Conservation (phyloP, 64 coral and sea anemone species). For the Pocillopora damicornis region DNA sequence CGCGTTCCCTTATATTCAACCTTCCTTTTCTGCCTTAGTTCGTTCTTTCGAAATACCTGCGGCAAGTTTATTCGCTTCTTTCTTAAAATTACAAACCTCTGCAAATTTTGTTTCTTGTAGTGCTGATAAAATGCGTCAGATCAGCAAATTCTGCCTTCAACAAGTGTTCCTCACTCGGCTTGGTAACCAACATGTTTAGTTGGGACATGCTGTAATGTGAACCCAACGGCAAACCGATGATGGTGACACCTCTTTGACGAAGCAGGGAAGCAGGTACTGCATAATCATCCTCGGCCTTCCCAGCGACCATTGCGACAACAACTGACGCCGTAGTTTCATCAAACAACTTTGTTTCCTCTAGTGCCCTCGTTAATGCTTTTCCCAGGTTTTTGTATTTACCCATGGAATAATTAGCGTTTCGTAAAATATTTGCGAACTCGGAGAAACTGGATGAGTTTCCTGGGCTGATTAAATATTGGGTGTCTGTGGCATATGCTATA, state of each 20-base stretch:
- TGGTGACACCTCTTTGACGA: background rate
- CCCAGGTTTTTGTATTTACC: constrained; percentile 6
- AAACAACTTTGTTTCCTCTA: background rate
- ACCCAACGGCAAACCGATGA: background rate
- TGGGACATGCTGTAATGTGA: constrained; percentile 7
- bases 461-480: background rate
- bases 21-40: background rate
- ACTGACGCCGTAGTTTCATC: background rate
- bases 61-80: background rate
- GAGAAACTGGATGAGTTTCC: background rate
- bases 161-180: background rate
- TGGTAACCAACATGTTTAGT: background rate
- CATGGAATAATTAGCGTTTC: background rate
- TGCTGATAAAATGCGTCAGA: background rate
- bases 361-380: background rate
- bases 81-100: background rate
- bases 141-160: background rate
- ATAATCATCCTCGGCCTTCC: background rate
- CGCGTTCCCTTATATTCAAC: background rate
- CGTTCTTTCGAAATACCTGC: background rate
- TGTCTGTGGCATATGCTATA: background rate
- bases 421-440: background rate
- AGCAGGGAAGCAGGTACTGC: constrained; percentile 3
- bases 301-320: background rate
- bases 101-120: background rate